Evolutionary conservation across 2,797 vertebrate genomes (phyloP), one percentile per base, ranked within the genome.

Genomic region (Acrocephalus scirpaceus): DNA sequence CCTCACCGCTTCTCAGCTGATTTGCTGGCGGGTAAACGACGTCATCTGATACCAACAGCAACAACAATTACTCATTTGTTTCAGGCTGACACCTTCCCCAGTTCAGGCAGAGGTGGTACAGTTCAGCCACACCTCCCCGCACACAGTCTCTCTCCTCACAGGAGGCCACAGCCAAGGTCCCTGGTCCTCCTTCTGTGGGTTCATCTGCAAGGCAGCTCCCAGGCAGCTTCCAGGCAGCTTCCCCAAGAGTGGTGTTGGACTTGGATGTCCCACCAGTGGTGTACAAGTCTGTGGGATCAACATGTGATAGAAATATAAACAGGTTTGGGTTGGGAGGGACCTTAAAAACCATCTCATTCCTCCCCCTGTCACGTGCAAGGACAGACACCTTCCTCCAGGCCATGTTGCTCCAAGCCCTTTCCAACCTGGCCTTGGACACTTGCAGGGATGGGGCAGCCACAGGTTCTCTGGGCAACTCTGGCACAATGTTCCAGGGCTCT

Each of bases 131-230:
- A 57, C 79, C 86, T 80, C 40, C 60, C 70, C 4, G 22, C 73
- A 7, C 32, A 8, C 12, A 10, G 0, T 0, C 25, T 16, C 44
- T 23, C 45, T 27, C 69, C 66, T 30, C 0, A 0, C 61, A 16
- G 57, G 82, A 57, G 14, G 38, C 48, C 47, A 13, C 32, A 32
- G 21, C 70, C 58, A 6, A n/a, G 25, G 25, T 27, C 14, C 44
- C 10, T 8, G 0, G 1, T 22, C 22, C n/a, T 40, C 1, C 1
- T 64, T 5, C 19, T 10, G 9, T 26, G 40, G 34, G 10, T 9
- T 67, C 75, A 13, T 1, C 0, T 45, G 9, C 0, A 0, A 58
- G 34, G 70, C 32, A 61, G 22, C 56, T 86, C 20, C 4, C 32
- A 27, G 65, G 5, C 32, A 58, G 30, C 30, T 61, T 75, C 4